phyloP scores from a whole-genome alignment of 1,140 invertebrate genomes.

The Brachionus plicatilis region DNA sequence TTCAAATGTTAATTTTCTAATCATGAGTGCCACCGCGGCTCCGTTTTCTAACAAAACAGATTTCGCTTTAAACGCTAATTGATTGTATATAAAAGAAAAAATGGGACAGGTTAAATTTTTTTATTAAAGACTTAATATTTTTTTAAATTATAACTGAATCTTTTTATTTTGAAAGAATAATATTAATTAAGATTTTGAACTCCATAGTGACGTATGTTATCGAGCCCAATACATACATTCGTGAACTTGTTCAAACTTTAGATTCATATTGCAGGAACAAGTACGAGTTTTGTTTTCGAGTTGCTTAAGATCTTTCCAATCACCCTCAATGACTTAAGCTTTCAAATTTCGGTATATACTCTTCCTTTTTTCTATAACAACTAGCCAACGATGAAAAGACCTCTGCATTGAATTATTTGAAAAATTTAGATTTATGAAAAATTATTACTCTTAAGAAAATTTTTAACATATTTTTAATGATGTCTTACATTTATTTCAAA shows the following conservation, averaged over 20 bases:
- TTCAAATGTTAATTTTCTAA: no score
- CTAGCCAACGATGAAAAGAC: no score
- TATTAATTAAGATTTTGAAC: background rate
- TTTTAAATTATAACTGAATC: background rate
- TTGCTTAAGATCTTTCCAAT: no score
- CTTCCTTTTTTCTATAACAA: background rate
- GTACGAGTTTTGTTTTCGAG: background rate
- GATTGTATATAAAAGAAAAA: background rate
- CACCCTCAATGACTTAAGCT: background rate
- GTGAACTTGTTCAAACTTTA: background rate
- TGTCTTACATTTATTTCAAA: no score
- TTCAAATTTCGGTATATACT: background rate
- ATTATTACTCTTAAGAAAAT: no score
- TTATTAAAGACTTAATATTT: background rate
- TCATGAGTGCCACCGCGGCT: no score
- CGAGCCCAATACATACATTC: background rate
- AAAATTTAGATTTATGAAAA: no score
- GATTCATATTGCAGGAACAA: background rate
- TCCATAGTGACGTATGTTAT: background rate
- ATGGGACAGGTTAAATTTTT: background rate
- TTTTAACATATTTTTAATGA: no score
- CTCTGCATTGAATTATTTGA: no score
- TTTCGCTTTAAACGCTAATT: no score
- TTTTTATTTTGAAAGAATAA: background rate
- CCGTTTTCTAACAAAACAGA: no score